Conservation (phyloP, 2,888 invertebrate genomes). For the Drosophila koepferae region DNA sequence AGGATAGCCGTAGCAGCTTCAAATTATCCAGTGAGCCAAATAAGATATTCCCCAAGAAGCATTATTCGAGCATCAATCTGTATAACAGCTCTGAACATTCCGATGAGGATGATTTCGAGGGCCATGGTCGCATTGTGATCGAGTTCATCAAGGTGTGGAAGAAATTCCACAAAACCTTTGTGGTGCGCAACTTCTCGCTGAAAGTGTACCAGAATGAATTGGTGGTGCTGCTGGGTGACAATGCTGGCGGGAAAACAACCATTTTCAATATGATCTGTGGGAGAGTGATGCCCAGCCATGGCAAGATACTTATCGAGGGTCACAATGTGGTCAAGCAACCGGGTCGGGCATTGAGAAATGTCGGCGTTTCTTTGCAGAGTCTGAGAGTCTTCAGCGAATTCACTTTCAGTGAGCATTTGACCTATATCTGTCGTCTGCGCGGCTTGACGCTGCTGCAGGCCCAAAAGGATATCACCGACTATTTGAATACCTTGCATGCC, state of each 20-base stretch:
- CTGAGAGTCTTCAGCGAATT: constrained; percentile 37
- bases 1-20: too few species aligned
- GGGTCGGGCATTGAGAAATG: constrained; percentile 13
- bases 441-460: constrained; percentile 35
- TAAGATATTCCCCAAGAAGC: accelerated
- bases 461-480: constrained; percentile 19
- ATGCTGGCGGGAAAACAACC: constrained; percentile 55
- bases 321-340: constrained; percentile 6
- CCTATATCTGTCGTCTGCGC: constrained; percentile 50
- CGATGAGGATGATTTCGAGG: background rate
- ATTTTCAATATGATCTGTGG: constrained; percentile 48
- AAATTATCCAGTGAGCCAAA: background rate
- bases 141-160: constrained; percentile 50
- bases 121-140: constrained; percentile 19
- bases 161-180: constrained; percentile 29
- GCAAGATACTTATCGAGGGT: constrained; percentile 41
- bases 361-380: constrained; percentile 26
- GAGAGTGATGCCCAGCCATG: constrained; percentile 17
- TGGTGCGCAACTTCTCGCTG: constrained; percentile 39
- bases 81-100: background rate
- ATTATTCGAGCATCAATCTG: background rate
- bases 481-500: constrained; percentile 27
- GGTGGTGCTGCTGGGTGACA: constrained; percentile 53
- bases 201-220: constrained; percentile 46
- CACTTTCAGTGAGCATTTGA: constrained; percentile 46